Evolutionary conservation across 1,140 invertebrate genomes (phyloP).

Genomic region (Drosophila sp.): DNA sequence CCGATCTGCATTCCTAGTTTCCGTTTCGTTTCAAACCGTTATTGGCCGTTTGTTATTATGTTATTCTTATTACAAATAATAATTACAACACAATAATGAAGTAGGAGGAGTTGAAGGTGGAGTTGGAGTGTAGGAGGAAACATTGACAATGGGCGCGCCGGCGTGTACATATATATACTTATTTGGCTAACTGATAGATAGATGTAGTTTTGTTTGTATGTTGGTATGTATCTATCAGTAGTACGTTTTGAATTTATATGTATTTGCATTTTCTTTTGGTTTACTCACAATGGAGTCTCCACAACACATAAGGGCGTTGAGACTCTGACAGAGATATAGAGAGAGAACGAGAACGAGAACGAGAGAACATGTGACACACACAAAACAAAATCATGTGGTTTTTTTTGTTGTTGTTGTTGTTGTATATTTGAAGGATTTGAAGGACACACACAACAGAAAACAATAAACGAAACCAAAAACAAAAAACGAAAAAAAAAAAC

Average conservation of each 20-base stretch:
- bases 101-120: too few species aligned
- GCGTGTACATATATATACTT: conserved; percentile 12
- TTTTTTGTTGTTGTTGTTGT: not conserved
- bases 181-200: conserved; percentile 39
- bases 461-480: conserved; percentile 37
- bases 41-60: too few species aligned
- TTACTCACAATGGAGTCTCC: conserved; percentile 80
- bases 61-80: too few species aligned
- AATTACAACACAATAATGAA: too few species aligned
- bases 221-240: conserved; percentile 25
- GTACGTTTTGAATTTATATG: conserved; percentile 2
- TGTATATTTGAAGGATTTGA: conserved; percentile 5
- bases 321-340: conserved; percentile 75
- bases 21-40: too few species aligned
- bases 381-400: conserved; percentile 72
- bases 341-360: conserved; percentile 18
- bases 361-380: conserved; percentile 71
- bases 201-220: too few species aligned
- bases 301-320: conserved; percentile 81
- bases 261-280: conserved; percentile 51
- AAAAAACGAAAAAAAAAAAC: conserved; percentile 50
- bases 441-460: not conserved
- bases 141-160: too few species aligned
- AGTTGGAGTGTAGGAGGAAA: too few species aligned
- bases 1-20: too few species aligned